Conservation (phyloP, 2,113 vertebrate genomes). For the Eira barbara region DNA sequence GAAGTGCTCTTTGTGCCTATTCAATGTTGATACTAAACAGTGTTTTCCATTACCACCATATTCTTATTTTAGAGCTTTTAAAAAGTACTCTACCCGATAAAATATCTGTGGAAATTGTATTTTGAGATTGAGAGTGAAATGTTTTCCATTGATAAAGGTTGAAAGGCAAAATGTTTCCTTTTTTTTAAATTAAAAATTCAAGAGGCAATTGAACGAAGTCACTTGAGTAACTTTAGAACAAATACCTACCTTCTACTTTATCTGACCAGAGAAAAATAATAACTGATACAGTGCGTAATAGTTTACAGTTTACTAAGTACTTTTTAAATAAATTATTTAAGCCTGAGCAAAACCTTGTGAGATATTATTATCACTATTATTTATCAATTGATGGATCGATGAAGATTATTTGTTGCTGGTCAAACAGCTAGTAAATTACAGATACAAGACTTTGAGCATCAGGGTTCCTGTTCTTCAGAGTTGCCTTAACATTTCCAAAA, state of each 20-base stretch:
- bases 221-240: not conserved
- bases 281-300: not conserved
- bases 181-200: not conserved
- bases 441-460: not conserved
- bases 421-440: not conserved
- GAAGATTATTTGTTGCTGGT: not conserved
- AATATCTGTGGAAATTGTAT: slow-evolving; percentile 33
- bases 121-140: slow-evolving; percentile 25
- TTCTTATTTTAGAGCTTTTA: slow-evolving; percentile 60
- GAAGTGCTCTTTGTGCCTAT: not conserved
- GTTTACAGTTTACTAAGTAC: not conserved
- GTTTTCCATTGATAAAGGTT: slow-evolving; percentile 30
- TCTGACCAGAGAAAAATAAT: not conserved
- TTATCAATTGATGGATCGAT: not conserved
- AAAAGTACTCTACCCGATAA: slow-evolving; percentile 16
- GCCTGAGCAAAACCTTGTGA: not conserved
- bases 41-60: slow-evolving; percentile 49
- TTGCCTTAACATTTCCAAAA: not conserved
- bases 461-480: not conserved
- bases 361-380: not conserved
- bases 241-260: not conserved
- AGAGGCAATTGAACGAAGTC: not conserved
- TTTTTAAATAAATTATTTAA: not conserved
- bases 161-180: not conserved
- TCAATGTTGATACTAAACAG: slow-evolving; percentile 22